Conservation (phyloP, 1,140 invertebrate genomes). For the Phocides pigmalion region DNA sequence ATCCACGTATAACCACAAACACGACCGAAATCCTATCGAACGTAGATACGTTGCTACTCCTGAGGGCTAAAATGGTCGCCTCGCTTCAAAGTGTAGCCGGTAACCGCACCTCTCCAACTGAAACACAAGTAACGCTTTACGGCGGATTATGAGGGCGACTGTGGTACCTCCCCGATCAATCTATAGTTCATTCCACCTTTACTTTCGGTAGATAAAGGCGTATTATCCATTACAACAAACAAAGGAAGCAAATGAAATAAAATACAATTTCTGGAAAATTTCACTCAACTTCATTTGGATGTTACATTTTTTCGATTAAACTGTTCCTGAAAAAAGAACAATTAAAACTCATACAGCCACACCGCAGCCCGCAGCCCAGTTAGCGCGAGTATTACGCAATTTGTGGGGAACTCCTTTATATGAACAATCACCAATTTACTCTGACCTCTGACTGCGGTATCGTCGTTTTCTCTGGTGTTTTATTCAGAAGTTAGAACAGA, state of each 20-base stretch:
- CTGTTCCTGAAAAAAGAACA: background rate
- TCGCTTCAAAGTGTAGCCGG: too few species aligned
- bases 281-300: background rate
- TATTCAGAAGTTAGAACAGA: background rate
- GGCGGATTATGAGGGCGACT: too few species aligned
- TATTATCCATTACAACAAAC: background rate
- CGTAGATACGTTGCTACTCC: too few species aligned
- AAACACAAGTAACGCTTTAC: too few species aligned
- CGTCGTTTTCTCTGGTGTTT: constrained; percentile 5
- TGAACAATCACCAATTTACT: constrained; percentile 13
- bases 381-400: constrained; percentile 3
- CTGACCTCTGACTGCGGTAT: constrained; percentile 4
- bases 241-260: background rate
- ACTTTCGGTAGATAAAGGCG: too few species aligned
- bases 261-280: background rate
- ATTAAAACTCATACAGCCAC: constrained; percentile 2
- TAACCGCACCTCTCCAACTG: too few species aligned
- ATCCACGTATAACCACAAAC: too few species aligned
- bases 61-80: too few species aligned
- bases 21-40: too few species aligned
- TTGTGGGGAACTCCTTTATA: constrained; percentile 5
- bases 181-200: too few species aligned
- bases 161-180: too few species aligned
- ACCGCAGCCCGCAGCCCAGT: background rate
- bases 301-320: constrained; percentile 1